Percentiles rank a stretch among this genome's conserved stretches.
Evolutionary conservation across 2,113 vertebrate species (phyloP).

Genomic region (Tringa solitaria): DNA sequence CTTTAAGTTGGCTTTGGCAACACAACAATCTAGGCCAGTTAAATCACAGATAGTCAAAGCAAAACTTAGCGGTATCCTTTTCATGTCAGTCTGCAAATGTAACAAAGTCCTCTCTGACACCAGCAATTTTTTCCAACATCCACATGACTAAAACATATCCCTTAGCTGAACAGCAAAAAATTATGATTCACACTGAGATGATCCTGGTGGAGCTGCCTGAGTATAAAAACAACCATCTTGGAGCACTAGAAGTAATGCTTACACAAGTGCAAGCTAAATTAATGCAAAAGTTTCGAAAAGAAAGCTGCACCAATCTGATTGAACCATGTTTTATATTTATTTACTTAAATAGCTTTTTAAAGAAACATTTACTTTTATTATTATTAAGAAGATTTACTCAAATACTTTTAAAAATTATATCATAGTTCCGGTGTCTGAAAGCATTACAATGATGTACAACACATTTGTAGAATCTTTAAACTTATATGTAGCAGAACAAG

Average conservation of each 20-base stretch:
- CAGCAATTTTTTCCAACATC: not conserved
- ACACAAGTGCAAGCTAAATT: not conserved
- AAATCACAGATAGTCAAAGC: not conserved
- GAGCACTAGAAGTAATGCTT: not conserved
- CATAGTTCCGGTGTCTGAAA: not conserved
- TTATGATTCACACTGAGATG: not conserved
- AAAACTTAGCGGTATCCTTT: not conserved
- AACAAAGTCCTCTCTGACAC: not conserved
- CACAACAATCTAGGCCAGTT: accelerated
- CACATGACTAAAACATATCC: not conserved
- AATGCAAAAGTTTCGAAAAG: not conserved
- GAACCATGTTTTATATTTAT: not conserved
- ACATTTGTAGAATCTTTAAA: not conserved
- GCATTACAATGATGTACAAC: not conserved
- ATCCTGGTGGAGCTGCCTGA: not conserved
- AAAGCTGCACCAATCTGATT: not conserved
- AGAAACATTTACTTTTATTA: not conserved
- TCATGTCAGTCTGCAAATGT: not conserved
- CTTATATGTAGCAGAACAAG: not conserved
- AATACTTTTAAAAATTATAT: not conserved
- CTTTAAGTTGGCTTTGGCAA: not conserved
- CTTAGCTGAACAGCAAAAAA: not conserved
- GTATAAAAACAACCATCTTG: not conserved
- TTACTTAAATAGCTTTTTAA: not conserved
- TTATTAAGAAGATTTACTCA: not conserved